Percentiles rank a stretch among this genome's conserved stretches.
phyloP scores from a whole-genome alignment of 2,797 vertebrate genomes.

The Channa striata region DNA sequence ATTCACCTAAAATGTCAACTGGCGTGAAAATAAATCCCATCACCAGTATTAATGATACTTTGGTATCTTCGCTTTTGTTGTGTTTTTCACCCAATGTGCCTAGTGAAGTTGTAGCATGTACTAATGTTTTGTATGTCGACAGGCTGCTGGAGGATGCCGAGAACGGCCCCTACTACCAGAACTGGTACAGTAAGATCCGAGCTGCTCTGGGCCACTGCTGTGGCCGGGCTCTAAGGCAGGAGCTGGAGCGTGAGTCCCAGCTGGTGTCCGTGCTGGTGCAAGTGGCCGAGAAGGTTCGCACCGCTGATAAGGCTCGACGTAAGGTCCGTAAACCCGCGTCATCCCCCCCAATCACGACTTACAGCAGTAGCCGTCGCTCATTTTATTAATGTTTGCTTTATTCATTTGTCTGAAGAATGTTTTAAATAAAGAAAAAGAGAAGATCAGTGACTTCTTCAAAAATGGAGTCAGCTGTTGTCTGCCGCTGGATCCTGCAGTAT shows the following conservation, averaged over 20 bases:
- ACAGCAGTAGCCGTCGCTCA: not conserved
- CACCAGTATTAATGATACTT: not conserved
- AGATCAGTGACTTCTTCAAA: conserved; percentile 87
- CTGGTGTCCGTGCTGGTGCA: conserved; percentile 87
- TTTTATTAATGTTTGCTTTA: not conserved
- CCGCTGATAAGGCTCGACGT: conserved; percentile 83
- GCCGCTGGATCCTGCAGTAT: conserved; percentile 91
- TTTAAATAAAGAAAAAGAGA: conserved; percentile 83
- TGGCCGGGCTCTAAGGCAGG: conserved; percentile 87
- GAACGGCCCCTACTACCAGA: conserved; percentile 88
- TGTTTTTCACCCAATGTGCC: not conserved
- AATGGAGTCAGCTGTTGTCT: conserved; percentile 86
- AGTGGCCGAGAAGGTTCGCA: conserved; percentile 87
- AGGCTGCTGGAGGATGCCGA: conserved; percentile 92
- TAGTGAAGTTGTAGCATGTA: not conserved
- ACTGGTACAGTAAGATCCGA: conserved; percentile 91
- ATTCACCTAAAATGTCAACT: not conserved
- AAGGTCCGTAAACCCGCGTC: conserved; percentile 82
- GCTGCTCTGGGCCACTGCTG: conserved; percentile 90
- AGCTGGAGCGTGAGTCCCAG: conserved; percentile 88
- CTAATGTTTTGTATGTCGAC: conserved; percentile 13
- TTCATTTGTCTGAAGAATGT: conserved; percentile 79
- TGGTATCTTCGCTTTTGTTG: not conserved
- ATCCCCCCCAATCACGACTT: not conserved
- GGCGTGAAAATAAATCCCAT: not conserved